These are phyloP conservation scores for Cylindroiulus punctatus DNA, from an alignment of 2,888 invertebrate species.

Conservation along the genomic window DNA sequence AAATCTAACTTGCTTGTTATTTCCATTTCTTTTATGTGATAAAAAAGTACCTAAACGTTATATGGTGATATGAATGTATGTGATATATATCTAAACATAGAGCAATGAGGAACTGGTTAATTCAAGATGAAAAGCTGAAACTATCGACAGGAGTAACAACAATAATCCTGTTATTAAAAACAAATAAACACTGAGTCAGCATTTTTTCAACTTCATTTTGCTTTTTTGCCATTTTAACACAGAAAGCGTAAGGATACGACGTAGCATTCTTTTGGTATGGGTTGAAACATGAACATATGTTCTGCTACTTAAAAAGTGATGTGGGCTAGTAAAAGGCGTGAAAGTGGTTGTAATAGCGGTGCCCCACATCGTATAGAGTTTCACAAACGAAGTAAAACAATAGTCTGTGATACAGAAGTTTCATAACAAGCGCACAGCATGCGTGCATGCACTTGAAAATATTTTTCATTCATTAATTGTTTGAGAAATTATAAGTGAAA, in stretches of 20 bases:
- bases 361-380: not conserved
- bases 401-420: not conserved
- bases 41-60: too few relatives aligned
- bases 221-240: not conserved
- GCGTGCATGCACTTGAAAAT: constrained; percentile 5
- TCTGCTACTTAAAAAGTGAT: not conserved
- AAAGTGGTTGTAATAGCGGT: not conserved
- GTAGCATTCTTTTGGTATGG: not conserved
- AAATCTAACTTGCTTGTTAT: too few relatives aligned
- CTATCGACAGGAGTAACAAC: too few relatives aligned
- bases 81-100: not conserved
- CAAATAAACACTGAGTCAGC: not conserved
- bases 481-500: constrained; percentile 22
- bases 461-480: constrained; percentile 42
- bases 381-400: not conserved
- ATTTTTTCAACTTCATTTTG: not conserved
- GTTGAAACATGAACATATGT: not conserved
- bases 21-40: too few relatives aligned
- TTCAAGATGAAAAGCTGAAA: not conserved
- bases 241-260: not conserved
- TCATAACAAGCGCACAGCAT: not conserved
- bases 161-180: too few relatives aligned
- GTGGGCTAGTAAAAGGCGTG: not conserved
- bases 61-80: not conserved
- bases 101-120: not conserved